Conservation (phyloP, 2,888 invertebrate species). For the Megastigmus dorsalis region DNA sequence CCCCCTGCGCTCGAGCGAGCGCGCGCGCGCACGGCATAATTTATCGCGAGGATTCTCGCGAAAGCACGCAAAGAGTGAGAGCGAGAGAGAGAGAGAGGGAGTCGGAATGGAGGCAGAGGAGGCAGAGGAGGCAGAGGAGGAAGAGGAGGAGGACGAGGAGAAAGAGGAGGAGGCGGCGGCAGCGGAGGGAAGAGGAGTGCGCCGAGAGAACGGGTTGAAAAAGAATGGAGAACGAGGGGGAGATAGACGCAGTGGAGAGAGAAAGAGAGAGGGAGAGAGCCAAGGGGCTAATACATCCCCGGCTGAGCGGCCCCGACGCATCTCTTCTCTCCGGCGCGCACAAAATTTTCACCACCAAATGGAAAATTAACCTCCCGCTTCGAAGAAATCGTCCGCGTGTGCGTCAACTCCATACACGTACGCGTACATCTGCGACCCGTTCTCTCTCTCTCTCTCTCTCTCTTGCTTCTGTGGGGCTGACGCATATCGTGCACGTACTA, state of each 20-base stretch:
- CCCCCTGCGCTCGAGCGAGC: constrained; percentile 59
- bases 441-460: too few species aligned
- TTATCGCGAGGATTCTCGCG: constrained; percentile 75
- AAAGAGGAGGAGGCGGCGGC: constrained; percentile 48
- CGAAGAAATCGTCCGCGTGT: constrained; percentile 43
- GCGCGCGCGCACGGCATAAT: constrained; percentile 71
- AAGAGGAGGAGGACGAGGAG: constrained; percentile 37
- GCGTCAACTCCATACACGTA: background rate
- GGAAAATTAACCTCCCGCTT: constrained; percentile 62
- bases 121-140: constrained; percentile 56
- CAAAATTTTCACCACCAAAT: constrained; percentile 64
- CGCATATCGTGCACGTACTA: constrained; percentile 16
- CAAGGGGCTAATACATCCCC: constrained; percentile 64
- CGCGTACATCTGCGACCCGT: background rate
- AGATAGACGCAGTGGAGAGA: constrained; percentile 47
- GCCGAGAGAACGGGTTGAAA: constrained; percentile 56
- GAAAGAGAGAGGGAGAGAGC: constrained; percentile 53
- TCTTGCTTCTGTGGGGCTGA: background rate
- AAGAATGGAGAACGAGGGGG: constrained; percentile 56
- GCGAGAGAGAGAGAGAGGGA: constrained; percentile 37
- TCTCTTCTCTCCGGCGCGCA: constrained; percentile 51
- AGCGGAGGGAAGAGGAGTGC: constrained; percentile 54
- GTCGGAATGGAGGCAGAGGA: too few species aligned
- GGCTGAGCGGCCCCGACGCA: constrained; percentile 55
- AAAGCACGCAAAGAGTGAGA: constrained; percentile 69